Percentiles rank a stretch among this genome's conserved stretches.
Evolutionary conservation across 2,113 vertebrate genomes (phyloP).

Genomic region (Setophaga coronata): DNA sequence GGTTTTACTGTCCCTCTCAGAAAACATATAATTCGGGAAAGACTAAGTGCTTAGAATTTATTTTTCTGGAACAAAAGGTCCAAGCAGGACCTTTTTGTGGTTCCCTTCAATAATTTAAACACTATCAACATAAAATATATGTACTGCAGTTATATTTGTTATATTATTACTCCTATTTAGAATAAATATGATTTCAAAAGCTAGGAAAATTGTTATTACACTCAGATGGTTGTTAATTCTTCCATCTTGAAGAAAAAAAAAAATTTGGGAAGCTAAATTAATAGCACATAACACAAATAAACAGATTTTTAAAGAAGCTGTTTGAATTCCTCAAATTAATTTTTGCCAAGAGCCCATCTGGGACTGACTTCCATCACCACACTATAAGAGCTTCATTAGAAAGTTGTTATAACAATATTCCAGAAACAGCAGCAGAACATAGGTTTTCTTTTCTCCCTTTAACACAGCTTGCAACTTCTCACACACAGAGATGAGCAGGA

Average conservation of each 20-base stretch:
- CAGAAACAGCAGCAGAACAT: neutral
- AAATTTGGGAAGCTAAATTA: neutral
- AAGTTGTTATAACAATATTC: neutral
- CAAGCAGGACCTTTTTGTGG: neutral
- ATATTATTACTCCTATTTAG: neutral
- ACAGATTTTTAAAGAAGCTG: neutral
- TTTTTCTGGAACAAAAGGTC: neutral
- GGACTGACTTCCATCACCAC: neutral
- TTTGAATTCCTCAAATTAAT: neutral
- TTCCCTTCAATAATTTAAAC: constrained; percentile 38
- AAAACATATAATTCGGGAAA: neutral
- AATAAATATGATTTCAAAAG: constrained; percentile 3
- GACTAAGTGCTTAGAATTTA: neutral
- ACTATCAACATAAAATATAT: constrained; percentile 1
- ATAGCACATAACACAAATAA: neutral
- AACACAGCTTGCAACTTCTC: neutral
- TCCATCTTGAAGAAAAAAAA: neutral
- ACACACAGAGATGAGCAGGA: neutral
- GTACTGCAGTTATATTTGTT: neutral
- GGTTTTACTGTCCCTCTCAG: neutral
- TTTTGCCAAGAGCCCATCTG: neutral
- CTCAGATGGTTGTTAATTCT: neutral
- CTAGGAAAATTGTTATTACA: neutral
- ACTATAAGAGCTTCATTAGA: neutral
- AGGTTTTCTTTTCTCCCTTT: neutral